phyloP scores from a whole-genome alignment of 2,888 invertebrate species.

The Thereva nobilitata region DNA sequence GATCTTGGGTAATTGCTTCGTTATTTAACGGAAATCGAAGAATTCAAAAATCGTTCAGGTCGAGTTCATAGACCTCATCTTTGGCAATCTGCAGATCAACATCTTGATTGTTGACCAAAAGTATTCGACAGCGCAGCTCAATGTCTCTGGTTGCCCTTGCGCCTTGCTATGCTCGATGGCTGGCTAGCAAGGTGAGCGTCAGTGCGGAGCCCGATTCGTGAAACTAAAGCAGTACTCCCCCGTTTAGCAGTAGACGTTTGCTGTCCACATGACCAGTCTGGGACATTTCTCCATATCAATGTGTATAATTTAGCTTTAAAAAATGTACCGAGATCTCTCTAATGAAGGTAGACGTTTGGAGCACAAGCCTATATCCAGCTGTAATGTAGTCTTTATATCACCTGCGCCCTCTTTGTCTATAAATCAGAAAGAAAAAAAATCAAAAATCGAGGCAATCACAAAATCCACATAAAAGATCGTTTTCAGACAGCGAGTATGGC shows the following conservation, averaged over 20 bases:
- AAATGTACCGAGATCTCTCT: slow-evolving; percentile 17
- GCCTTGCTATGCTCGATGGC: no score
- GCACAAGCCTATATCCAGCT: slow-evolving; percentile 9
- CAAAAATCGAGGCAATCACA: slow-evolving; percentile 51
- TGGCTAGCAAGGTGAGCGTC: no score
- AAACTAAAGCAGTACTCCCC: slow-evolving; percentile 4
- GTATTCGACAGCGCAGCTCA: no score
- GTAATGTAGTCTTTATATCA: slow-evolving; percentile 17
- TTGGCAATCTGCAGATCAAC: no score
- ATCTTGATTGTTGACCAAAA: no score
- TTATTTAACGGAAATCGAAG: no score
- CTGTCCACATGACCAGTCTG: no score
- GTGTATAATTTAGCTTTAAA: slow-evolving; percentile 6
- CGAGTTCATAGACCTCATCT: no score
- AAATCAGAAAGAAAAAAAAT: slow-evolving; percentile 39
- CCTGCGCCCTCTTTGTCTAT: slow-evolving; percentile 27
- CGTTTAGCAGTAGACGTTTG: background rate
- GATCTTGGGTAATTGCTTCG: no score
- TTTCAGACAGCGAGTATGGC: slow-evolving; percentile 52
- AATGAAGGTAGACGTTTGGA: slow-evolving; percentile 2
- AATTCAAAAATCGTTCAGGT: no score
- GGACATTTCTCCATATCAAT: background rate
- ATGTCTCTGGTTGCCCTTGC: no score
- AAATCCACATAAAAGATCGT: slow-evolving; percentile 56
- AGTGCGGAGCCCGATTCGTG: no score